phyloP scores from a whole-genome alignment of 1,140 invertebrate species.

The Plectrocnemia conspersa region DNA sequence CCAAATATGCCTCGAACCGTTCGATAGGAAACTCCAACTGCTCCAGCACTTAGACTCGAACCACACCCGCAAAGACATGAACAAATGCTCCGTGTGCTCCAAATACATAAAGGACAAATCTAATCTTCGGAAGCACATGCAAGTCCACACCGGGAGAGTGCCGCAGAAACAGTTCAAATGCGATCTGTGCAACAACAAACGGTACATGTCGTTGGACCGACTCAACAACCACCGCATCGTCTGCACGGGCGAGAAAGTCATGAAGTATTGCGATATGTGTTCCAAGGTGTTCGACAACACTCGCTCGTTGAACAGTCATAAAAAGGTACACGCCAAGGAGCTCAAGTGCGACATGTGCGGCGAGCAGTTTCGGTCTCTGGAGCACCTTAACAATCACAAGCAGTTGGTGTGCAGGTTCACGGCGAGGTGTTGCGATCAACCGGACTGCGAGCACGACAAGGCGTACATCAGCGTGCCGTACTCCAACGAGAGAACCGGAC shows the following conservation, averaged over 20 bases:
- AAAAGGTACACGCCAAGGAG: slow-evolving; percentile 51
- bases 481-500: slow-evolving; percentile 45
- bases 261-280: slow-evolving; percentile 53
- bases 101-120: slow-evolving; percentile 54
- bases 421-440: slow-evolving; percentile 45
- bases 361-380: slow-evolving; percentile 49
- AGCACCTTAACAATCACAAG: slow-evolving; percentile 50
- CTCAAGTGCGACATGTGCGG: slow-evolving; percentile 51
- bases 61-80: slow-evolving; percentile 51
- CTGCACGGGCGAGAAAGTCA: slow-evolving; percentile 49
- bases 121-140: slow-evolving; percentile 52
- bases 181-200: slow-evolving; percentile 51
- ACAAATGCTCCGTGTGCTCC: slow-evolving; percentile 52
- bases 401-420: slow-evolving; percentile 40
- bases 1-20: slow-evolving; percentile 51
- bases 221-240: slow-evolving; percentile 51
- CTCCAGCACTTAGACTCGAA: slow-evolving; percentile 48
- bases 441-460: slow-evolving; percentile 51
- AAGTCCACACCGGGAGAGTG: slow-evolving; percentile 51
- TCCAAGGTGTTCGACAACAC: slow-evolving; percentile 53
- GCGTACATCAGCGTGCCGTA: slow-evolving; percentile 51
- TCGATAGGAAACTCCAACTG: slow-evolving; percentile 49
- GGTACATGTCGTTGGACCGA: slow-evolving; percentile 51
- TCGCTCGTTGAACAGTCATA: slow-evolving; percentile 52
- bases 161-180: slow-evolving; percentile 53